A percentile compares a stretch with the other conserved stretches of the same genome.
Conservation (phyloP, 2,888 invertebrate genomes). For the Lepidocyrtoides sp. region DNA sequence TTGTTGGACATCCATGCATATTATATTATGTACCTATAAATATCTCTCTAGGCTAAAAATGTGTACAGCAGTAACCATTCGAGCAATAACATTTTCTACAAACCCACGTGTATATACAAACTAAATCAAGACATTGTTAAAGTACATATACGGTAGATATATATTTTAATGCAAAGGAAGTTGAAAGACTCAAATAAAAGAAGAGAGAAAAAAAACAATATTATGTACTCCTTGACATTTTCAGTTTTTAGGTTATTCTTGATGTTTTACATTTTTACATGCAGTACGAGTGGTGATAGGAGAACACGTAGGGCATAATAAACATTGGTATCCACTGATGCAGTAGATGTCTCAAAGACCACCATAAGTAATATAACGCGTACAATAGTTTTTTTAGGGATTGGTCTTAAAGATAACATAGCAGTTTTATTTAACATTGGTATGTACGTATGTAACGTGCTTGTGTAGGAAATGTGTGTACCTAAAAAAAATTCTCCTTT, state of each 20-base stretch:
- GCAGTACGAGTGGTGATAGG: background rate
- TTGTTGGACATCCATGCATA: conserved; percentile 29
- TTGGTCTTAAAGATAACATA: background rate
- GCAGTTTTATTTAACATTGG: background rate
- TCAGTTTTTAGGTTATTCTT: conserved; percentile 40
- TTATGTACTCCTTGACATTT: conserved; percentile 65
- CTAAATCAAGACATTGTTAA: no score
- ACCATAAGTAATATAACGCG: background rate
- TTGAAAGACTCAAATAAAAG: conserved; percentile 21
- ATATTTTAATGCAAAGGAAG: conserved; percentile 9
- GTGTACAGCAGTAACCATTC: background rate
- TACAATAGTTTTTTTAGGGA: background rate
- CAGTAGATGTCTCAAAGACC: background rate
- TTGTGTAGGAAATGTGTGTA: no score
- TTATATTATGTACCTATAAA: no score
- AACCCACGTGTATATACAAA: no score
- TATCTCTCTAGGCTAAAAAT: background rate
- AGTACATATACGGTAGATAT: no score
- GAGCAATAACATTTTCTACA: background rate
- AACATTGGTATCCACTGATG: conserved; percentile 1
- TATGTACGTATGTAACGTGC: no score
- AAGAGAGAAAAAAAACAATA: conserved; percentile 7
- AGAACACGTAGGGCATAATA: conserved; percentile 18
- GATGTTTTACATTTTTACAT: conserved; percentile 24
- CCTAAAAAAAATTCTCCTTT: background rate